A percentile compares a stretch with the other conserved stretches of the same genome.
Conservation (phyloP, 2,113 vertebrate genomes). For the Macquaria ambigua region DNA sequence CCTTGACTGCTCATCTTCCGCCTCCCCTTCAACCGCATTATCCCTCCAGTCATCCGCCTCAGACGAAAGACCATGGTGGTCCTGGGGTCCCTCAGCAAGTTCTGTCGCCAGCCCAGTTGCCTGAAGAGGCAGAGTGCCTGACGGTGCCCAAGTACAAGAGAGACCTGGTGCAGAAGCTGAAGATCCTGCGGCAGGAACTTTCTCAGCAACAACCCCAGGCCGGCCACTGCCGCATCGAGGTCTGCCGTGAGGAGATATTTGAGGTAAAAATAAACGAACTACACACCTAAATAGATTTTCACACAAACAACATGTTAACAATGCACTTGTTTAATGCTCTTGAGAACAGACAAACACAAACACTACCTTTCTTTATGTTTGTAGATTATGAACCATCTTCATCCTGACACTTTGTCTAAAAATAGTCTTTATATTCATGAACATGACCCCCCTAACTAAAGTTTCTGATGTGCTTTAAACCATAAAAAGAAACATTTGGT, state of each 20-base stretch:
- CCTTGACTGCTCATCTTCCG: not conserved
- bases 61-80: slow-evolving; percentile 87
- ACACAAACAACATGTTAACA: not conserved
- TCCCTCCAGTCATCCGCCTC: slow-evolving; percentile 87
- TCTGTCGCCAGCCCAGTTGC: slow-evolving; percentile 89
- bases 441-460: not conserved
- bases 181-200: slow-evolving; percentile 93
- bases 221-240: slow-evolving; percentile 95
- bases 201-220: slow-evolving; percentile 96
- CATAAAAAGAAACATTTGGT: slow-evolving; percentile 36
- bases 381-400: not conserved
- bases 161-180: slow-evolving; percentile 96
- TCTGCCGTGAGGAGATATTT: slow-evolving; percentile 97
- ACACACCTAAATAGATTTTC: not conserved
- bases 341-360: not conserved
- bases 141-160: slow-evolving; percentile 95
- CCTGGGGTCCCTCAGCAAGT: slow-evolving; percentile 82
- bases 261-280: slow-evolving; percentile 84
- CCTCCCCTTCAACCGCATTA: not conserved
- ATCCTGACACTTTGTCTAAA: not conserved
- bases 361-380: not conserved
- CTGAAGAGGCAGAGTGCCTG: slow-evolving; percentile 93
- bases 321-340: too few species aligned
- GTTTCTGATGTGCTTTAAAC: slow-evolving; percentile 2
- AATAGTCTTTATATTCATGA: not conserved